These are phyloP conservation scores for Pseudachorutes palmiensis DNA, from an alignment of 1,140 invertebrate species.

Conservation along the genomic window DNA sequence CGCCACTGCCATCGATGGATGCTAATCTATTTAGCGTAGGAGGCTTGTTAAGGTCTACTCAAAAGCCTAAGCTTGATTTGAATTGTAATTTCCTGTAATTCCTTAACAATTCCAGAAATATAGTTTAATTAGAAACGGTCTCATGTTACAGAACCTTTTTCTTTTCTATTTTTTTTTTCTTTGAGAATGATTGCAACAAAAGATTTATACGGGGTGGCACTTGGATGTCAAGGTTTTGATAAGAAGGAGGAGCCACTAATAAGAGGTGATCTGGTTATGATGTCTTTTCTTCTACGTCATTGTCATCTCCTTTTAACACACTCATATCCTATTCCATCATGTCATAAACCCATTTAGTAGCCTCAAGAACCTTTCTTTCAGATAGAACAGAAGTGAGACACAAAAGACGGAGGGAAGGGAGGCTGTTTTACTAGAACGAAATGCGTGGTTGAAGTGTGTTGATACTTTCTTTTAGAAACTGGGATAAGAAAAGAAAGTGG, in stretches of 20 bases:
- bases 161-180: too few relatives aligned
- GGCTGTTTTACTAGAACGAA: not conserved
- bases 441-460: conserved; percentile 9
- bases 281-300: not conserved
- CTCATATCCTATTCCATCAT: conserved; percentile 6
- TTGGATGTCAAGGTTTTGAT: not conserved
- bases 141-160: too few relatives aligned
- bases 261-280: not conserved
- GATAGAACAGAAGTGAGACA: not conserved
- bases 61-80: not conserved
- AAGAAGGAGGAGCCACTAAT: not conserved
- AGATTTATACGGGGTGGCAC: not conserved
- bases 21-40: not conserved
- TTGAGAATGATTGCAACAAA: not conserved
- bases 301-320: not conserved
- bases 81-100: not conserved
- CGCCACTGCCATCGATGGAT: not conserved
- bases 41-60: not conserved
- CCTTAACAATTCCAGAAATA: too few relatives aligned
- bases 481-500: conserved; percentile 6
- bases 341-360: conserved; percentile 12
- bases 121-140: too few relatives aligned
- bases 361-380: not conserved
- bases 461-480: not conserved
- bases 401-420: not conserved